These are phyloP conservation scores for Apis florea DNA, from an alignment of 1,140 invertebrate species.

Conservation along the genomic window DNA sequence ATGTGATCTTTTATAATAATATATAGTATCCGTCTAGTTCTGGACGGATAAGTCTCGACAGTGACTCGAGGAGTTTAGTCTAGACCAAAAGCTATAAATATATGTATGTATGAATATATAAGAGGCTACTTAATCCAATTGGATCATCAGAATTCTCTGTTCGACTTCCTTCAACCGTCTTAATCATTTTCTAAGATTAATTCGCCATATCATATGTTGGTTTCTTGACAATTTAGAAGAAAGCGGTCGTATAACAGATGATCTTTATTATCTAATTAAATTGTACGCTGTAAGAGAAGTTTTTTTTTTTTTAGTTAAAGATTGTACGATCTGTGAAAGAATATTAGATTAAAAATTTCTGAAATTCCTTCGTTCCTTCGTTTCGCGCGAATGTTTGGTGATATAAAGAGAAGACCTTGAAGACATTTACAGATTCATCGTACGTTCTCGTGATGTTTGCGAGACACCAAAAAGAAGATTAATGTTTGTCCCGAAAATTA, in stretches of 20 bases:
- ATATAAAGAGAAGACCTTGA: background rate
- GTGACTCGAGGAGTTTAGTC: constrained; percentile 2
- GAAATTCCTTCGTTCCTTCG: background rate
- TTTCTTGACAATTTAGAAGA: background rate
- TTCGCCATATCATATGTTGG: constrained; percentile 6
- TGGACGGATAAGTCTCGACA: constrained; percentile 17
- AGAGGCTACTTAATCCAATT: constrained; percentile 5
- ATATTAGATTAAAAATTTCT: background rate
- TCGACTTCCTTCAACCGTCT: background rate
- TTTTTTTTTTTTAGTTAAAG: too few species aligned
- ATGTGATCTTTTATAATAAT: background rate
- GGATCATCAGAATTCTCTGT: constrained; percentile 24
- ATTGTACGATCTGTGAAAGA: too few species aligned
- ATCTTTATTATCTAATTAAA: too few species aligned
- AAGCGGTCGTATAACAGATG: background rate
- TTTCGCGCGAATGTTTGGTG: background rate
- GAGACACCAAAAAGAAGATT: background rate
- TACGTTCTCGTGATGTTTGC: background rate
- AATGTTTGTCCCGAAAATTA: background rate
- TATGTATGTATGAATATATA: constrained; percentile 34
- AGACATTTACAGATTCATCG: background rate
- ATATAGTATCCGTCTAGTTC: background rate
- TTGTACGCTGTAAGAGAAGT: too few species aligned
- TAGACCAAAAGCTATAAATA: constrained; percentile 57
- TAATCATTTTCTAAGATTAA: constrained; percentile 32